A percentile compares a stretch with the other conserved stretches of the same genome.
phyloP scores from a whole-genome alignment of 1,140 invertebrate genomes.

The Drosophila ogumai region DNA sequence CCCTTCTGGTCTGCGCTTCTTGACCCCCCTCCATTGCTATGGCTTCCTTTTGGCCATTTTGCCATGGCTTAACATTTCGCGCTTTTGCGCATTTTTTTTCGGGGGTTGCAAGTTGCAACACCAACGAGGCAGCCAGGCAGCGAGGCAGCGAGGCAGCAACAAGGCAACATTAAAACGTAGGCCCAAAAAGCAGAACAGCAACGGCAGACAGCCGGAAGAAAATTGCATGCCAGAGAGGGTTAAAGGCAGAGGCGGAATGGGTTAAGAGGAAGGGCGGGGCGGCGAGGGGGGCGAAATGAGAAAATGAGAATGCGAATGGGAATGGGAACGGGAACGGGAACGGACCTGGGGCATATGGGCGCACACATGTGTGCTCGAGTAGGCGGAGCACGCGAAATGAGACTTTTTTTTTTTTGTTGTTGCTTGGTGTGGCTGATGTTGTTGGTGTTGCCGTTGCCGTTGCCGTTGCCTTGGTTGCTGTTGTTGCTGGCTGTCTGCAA shows the following conservation, averaged over 20 bases:
- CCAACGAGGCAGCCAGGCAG: conserved; percentile 14
- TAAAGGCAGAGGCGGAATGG: conserved; percentile 12
- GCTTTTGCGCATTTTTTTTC: conserved; percentile 55
- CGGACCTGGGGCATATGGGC: conserved; percentile 34
- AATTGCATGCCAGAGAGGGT: conserved; percentile 53
- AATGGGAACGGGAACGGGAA: conserved; percentile 12
- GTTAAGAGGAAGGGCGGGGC: conserved; percentile 3
- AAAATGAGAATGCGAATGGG: conserved; percentile 18
- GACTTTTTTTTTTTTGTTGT: conserved; percentile 45
- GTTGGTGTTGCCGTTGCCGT: conserved; percentile 36
- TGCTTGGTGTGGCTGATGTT: conserved; percentile 43
- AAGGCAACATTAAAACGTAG: conserved; percentile 49
- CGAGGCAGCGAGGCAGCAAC: conserved; percentile 36
- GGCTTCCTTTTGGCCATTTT: conserved; percentile 74
- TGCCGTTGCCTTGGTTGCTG: conserved; percentile 48
- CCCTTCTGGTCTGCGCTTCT: conserved; percentile 1
- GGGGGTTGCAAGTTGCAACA: conserved; percentile 34
- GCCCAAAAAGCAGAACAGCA: conserved; percentile 52
- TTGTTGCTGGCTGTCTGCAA: conserved; percentile 71
- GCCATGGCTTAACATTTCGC: conserved; percentile 60
- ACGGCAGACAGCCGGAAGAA: conserved; percentile 64
- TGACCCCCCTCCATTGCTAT: conserved; percentile 7
- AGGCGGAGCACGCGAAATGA: conserved; percentile 81
- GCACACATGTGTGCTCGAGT: conserved; percentile 61
- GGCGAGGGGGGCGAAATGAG: not conserved